A percentile compares a stretch with the other conserved stretches of the same genome.
Conservation (phyloP, 2,888 invertebrate species). For the Amorpha juglandis region DNA sequence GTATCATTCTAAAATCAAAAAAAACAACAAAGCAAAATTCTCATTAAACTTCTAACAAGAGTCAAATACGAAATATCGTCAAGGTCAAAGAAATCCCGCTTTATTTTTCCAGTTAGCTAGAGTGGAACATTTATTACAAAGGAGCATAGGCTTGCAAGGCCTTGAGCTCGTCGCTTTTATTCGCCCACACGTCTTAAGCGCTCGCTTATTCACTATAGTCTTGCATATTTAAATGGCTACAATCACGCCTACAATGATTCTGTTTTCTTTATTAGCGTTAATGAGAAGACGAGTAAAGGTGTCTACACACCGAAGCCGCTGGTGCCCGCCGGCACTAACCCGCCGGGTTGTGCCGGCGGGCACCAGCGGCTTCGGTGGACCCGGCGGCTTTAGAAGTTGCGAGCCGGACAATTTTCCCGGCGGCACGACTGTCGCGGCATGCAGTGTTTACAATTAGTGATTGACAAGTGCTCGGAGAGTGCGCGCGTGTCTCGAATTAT, state of each 20-base stretch:
- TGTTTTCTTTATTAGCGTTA: not conserved
- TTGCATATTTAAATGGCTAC: not conserved
- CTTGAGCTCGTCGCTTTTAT: slow-evolving; percentile 1
- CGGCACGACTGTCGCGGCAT: too few relatives aligned
- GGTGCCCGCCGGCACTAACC: too few relatives aligned
- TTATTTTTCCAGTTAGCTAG: slow-evolving; percentile 5
- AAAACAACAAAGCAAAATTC: not conserved
- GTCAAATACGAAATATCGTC: not conserved
- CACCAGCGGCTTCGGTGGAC: too few relatives aligned
- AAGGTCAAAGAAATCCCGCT: slow-evolving; percentile 16
- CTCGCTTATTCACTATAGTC: not conserved
- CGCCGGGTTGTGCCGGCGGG: too few relatives aligned
- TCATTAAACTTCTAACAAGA: not conserved
- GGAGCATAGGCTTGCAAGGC: not conserved
- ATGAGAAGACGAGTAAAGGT: too few relatives aligned
- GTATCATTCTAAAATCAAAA: not conserved
- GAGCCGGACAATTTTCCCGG: too few relatives aligned
- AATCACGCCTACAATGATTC: not conserved
- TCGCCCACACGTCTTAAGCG: not conserved
- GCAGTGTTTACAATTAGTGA: too few relatives aligned
- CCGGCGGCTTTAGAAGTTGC: too few relatives aligned
- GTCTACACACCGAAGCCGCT: too few relatives aligned
- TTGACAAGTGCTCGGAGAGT: too few relatives aligned
- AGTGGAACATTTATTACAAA: slow-evolving; percentile 3
- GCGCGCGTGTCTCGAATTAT: too few relatives aligned